Evolutionary conservation across 2,113 vertebrate genomes (phyloP).

Genomic region (Lasiurus borealis): DNA sequence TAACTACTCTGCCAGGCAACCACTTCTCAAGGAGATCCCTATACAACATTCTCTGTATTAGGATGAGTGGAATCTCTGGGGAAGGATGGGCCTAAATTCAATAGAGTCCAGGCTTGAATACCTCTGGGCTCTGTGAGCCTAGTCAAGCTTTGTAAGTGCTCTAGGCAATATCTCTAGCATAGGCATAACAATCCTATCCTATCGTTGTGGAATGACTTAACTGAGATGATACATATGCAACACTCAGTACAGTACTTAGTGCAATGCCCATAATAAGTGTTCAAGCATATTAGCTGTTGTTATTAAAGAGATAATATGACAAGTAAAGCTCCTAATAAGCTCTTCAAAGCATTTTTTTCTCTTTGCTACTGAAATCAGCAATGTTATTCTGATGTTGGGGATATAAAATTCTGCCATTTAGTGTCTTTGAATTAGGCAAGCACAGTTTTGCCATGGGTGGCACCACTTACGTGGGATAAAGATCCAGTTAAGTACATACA

Average conservation of each 20-base stretch:
- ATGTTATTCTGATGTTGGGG: not conserved
- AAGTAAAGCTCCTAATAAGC: not conserved
- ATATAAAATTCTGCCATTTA: not conserved
- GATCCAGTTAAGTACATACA: not conserved
- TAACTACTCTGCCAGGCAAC: not conserved
- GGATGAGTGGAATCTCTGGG: not conserved
- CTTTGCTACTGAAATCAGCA: not conserved
- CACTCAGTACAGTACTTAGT: not conserved
- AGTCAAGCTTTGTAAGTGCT: not conserved
- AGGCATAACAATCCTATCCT: not conserved
- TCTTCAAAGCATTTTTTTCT: slow-evolving; percentile 20
- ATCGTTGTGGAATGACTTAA: not conserved
- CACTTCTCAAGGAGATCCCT: not conserved
- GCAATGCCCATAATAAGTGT: not conserved
- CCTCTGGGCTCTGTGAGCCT: not conserved
- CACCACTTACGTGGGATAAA: not conserved
- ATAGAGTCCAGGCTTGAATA: not conserved
- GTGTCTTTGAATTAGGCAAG: not conserved
- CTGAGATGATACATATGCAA: not conserved
- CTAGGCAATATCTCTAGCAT: not conserved
- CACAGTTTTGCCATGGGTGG: not conserved
- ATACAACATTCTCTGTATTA: not conserved
- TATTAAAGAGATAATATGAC: not conserved
- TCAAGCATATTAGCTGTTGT: not conserved
- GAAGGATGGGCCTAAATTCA: not conserved